Conservation (phyloP, 2,888 invertebrate genomes). For the Drosophila atroscutellata region DNA sequence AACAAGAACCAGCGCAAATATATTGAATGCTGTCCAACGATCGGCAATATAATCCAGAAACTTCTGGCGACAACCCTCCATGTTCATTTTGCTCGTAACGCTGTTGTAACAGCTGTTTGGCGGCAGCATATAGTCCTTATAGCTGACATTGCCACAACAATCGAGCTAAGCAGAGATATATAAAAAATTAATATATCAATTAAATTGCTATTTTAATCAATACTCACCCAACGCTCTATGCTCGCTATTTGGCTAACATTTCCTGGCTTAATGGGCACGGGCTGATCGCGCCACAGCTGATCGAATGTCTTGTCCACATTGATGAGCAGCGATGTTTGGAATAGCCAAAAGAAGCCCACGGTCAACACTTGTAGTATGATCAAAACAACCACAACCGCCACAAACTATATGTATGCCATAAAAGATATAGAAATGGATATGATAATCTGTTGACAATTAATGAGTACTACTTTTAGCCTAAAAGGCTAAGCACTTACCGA, state of each 20-base stretch:
- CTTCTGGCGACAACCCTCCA: slow-evolving; percentile 81
- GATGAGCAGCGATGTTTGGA: slow-evolving; percentile 76
- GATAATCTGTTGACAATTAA: no score
- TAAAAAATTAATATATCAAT: neutral
- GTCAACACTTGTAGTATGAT: slow-evolving; percentile 71
- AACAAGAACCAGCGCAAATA: slow-evolving; percentile 68
- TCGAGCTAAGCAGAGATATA: slow-evolving; percentile 63
- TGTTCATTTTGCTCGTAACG: slow-evolving; percentile 69
- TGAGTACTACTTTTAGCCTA: neutral
- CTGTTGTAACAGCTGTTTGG: slow-evolving; percentile 78
- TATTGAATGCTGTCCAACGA: slow-evolving; percentile 74
- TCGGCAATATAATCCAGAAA: slow-evolving; percentile 78
- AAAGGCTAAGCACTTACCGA: slow-evolving; percentile 55
- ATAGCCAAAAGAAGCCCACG: slow-evolving; percentile 78
- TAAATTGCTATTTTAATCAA: rapidly evolving
- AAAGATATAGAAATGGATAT: neutral
- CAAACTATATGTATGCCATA: slow-evolving; percentile 59
- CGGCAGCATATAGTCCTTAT: slow-evolving; percentile 73
- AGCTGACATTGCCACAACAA: slow-evolving; percentile 78
- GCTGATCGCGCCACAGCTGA: slow-evolving; percentile 77
- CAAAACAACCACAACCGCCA: slow-evolving; percentile 67
- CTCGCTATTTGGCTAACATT: slow-evolving; percentile 78
- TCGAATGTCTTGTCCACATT: slow-evolving; percentile 80
- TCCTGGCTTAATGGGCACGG: slow-evolving; percentile 79
- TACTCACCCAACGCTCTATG: slow-evolving; percentile 79